Base-by-base conservation (phyloP, 2,797 vertebrate species). In the Cichlasoma orientale region DNA sequence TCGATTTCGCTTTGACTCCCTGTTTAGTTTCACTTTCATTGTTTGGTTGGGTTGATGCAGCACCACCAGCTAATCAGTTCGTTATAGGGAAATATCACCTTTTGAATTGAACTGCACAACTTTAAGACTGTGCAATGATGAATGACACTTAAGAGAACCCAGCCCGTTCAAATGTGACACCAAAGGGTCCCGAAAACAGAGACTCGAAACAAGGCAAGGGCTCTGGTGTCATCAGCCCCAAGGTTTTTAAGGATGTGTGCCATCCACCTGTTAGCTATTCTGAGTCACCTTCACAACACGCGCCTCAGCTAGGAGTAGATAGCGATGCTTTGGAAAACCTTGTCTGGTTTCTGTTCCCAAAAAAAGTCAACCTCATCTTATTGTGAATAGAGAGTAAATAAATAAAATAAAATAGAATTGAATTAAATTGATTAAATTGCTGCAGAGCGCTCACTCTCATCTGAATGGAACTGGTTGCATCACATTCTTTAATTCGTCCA, bases 321-420 rank as follows among this genome's bases (percentile, higher is more conserved):
- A 47, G 16, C 4, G 38, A 50, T n/a, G 41, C 1, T 29, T 9
- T 52, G 18, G 50, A 19, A 52, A 19, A n/a, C 50, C 8, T 66
- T 29, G 10, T n/a, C 27, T 68, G 44, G 44, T 50, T 44, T 29
- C 61, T 68, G 18, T 50, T 29, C 6, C 25, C 10, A 68, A 50
- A 68, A 50, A 68, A 68, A 0, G 10, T 25, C 61, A 29, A n/a
- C 3, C 61, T 66, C 38, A 29, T 66, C 41, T 29, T 47, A 14
- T 66, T 47, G 16, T 47, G 61, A 66, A 66, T 23, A 68, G 41
- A 68, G 41, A 25, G 41, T 47, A 11, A 29, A 50, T 68, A 50
- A 68, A 68, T 68, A 66, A 66, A 66, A 66, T 66, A 47, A 50
- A 29, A 68, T 5, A n/a, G 61, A 68, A 29, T 8, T 68, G 41